Percentiles rank a stretch among this genome's conserved stretches.
Evolutionary conservation across 2,113 vertebrate species (phyloP).

Genomic region (Zootoca vivipara): DNA sequence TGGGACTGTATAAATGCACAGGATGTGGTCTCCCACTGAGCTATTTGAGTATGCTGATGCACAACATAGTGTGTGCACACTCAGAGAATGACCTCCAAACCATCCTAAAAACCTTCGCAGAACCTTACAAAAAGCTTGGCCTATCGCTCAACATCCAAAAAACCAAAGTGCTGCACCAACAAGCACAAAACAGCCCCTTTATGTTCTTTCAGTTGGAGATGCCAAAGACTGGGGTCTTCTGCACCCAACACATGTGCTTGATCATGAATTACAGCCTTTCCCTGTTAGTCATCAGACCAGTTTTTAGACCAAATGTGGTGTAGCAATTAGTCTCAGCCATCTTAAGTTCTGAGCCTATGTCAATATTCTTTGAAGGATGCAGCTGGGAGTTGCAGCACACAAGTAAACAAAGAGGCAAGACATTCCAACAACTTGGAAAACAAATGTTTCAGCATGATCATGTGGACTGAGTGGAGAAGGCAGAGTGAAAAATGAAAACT

Average conservation of each 20-base stretch:
- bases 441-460: constrained; percentile 51
- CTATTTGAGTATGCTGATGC: too few species aligned
- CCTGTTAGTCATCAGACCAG: too few species aligned
- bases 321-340: background rate
- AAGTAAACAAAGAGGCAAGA: constrained; percentile 26
- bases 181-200: background rate
- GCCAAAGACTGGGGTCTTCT: background rate
- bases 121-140: too few species aligned
- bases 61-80: too few species aligned
- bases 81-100: too few species aligned
- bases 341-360: background rate
- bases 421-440: constrained; percentile 32
- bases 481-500: constrained; percentile 50
- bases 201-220: background rate
- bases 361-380: background rate
- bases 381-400: background rate
- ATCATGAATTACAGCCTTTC: background rate
- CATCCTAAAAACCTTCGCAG: too few species aligned
- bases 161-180: too few species aligned
- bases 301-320: background rate
- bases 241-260: background rate
- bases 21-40: too few species aligned
- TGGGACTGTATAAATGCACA: too few species aligned
- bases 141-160: too few species aligned
- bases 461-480: constrained; percentile 46